phyloP scores from a whole-genome alignment of 2,113 vertebrate species.

The crab-eating macaque (Macaca fascicularis) region T2T-MFA8v1.1 NC_088388.1:79098501-79099000 shows the following conservation, averaged over 20 bases:
- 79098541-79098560: not conserved
- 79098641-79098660: not conserved
- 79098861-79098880: not conserved
- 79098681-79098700: not conserved
- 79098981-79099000: not conserved
- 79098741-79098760: not conserved
- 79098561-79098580: not conserved
- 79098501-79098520: not conserved
- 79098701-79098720: not conserved
- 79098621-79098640: not conserved
- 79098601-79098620: not conserved
- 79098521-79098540: not conserved
- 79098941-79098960: not conserved
- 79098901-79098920: not conserved
- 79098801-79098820: not conserved
- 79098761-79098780: not conserved
- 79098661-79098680: not conserved
- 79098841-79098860: not conserved
- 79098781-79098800: not conserved
- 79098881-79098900: not conserved
- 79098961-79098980: not conserved
- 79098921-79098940: not conserved
- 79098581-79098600: not conserved
- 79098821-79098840: not conserved
- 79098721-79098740: not conserved